Evolutionary conservation across 2,797 vertebrate genomes (phyloP).

Genomic region (Monodelphis domestica): DNA sequence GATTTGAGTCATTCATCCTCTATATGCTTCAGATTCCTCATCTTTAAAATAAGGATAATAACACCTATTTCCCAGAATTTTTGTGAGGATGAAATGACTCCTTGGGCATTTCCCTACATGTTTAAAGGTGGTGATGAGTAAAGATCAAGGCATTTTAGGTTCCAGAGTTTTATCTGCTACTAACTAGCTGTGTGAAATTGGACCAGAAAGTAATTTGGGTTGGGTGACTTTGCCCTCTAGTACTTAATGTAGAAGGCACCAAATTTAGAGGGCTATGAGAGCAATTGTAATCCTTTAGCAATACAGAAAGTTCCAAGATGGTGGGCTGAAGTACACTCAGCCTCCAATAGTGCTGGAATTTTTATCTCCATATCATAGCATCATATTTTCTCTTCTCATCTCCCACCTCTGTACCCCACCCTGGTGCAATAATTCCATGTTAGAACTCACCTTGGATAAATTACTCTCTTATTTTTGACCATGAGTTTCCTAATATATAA

Average conservation of each 20-base stretch:
- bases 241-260: background rate
- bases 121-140: background rate
- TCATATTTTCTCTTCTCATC: too few species aligned
- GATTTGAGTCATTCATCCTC: too few species aligned
- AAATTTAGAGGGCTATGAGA: background rate
- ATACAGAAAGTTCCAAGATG: background rate
- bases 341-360: background rate
- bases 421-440: background rate
- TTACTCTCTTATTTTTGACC: constrained; percentile 17
- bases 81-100: too few species aligned
- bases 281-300: background rate
- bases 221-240: background rate
- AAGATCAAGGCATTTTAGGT: background rate
- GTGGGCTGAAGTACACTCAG: background rate
- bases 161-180: background rate
- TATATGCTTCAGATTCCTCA: too few species aligned
- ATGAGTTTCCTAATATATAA: constrained; percentile 29
- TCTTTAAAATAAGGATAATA: too few species aligned
- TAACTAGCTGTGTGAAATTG: background rate
- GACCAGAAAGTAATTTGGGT: background rate
- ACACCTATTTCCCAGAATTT: too few species aligned
- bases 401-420: too few species aligned
- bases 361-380: background rate
- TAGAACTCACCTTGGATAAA: background rate
- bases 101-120: background rate